phyloP scores from a whole-genome alignment of 1,140 invertebrate species.

The Trissolcus basalis region DNA sequence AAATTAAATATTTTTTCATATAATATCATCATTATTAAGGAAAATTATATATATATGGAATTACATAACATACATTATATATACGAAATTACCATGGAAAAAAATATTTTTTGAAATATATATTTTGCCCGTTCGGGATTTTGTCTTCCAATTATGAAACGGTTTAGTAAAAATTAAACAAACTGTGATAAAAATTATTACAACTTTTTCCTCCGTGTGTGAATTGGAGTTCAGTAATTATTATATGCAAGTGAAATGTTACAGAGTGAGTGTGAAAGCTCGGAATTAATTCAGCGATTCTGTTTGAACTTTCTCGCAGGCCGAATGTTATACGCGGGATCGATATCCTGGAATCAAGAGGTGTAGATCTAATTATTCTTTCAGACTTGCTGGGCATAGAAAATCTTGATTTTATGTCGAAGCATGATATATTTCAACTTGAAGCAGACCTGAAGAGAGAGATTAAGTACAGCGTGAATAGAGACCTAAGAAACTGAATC shows the following conservation, averaged over 20 bases:
- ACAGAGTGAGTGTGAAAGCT: slow-evolving; percentile 9
- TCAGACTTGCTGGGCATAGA: slow-evolving; percentile 55
- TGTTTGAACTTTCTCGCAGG: slow-evolving; percentile 48
- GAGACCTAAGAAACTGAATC: slow-evolving; percentile 59
- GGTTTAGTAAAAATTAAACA: too few relatives aligned
- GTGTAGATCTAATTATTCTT: slow-evolving; percentile 62
- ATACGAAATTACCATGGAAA: too few relatives aligned
- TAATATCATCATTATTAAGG: too few relatives aligned
- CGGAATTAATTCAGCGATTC: slow-evolving; percentile 51
- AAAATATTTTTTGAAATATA: too few relatives aligned
- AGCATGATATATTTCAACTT: slow-evolving; percentile 58
- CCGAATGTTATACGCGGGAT: slow-evolving; percentile 53
- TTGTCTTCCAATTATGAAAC: too few relatives aligned
- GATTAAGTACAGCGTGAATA: slow-evolving; percentile 61
- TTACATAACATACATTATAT: too few relatives aligned
- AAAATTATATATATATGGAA: too few relatives aligned
- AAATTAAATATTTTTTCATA: too few relatives aligned
- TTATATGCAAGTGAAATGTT: too few relatives aligned
- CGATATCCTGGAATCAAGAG: slow-evolving; percentile 56
- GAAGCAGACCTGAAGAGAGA: slow-evolving; percentile 57
- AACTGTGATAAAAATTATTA: too few relatives aligned
- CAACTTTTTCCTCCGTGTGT: too few relatives aligned
- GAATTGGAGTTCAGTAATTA: slow-evolving; percentile 34
- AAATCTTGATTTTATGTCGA: slow-evolving; percentile 59
- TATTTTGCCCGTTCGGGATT: too few relatives aligned